Evolutionary conservation across 2,888 invertebrate genomes (phyloP).

Genomic region (Troilus luridus): DNA sequence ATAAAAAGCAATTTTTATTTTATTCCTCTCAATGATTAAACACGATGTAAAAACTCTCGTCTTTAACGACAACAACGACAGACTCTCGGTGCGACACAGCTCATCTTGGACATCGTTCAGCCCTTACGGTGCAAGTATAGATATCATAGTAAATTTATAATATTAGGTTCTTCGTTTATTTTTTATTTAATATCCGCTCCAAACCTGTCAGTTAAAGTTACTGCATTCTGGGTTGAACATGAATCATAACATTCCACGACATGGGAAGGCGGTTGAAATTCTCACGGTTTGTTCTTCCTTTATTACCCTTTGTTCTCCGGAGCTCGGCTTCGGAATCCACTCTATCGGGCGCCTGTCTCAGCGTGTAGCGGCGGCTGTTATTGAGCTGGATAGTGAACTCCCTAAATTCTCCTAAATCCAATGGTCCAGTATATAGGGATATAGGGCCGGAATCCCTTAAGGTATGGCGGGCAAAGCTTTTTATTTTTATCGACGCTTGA

Average conservation of each 20-base stretch:
- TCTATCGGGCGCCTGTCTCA: not conserved
- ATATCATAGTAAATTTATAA: too few relatives aligned
- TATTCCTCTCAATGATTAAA: too few relatives aligned
- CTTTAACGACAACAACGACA: too few relatives aligned
- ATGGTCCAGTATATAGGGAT: not conserved
- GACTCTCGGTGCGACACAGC: too few relatives aligned
- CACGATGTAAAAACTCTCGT: too few relatives aligned
- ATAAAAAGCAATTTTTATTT: too few relatives aligned
- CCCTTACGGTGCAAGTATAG: too few relatives aligned
- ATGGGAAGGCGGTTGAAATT: conserved; percentile 5
- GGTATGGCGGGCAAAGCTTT: not conserved
- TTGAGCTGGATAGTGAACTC: conserved; percentile 6
- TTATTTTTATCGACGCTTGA: not conserved
- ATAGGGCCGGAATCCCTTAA: not conserved
- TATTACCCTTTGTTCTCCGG: conserved; percentile 10
- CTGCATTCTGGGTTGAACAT: not conserved
- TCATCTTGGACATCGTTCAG: too few relatives aligned
- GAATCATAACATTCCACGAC: conserved; percentile 25
- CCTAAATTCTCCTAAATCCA: conserved; percentile 12
- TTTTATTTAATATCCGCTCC: not conserved
- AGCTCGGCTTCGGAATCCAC: not conserved
- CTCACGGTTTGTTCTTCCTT: conserved; percentile 31
- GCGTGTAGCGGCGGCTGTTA: not conserved
- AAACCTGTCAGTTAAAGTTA: not conserved
- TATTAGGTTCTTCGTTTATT: not conserved